Conservation (phyloP, 2,888 invertebrate species). For the Trichogramma dendrolimi region DNA sequence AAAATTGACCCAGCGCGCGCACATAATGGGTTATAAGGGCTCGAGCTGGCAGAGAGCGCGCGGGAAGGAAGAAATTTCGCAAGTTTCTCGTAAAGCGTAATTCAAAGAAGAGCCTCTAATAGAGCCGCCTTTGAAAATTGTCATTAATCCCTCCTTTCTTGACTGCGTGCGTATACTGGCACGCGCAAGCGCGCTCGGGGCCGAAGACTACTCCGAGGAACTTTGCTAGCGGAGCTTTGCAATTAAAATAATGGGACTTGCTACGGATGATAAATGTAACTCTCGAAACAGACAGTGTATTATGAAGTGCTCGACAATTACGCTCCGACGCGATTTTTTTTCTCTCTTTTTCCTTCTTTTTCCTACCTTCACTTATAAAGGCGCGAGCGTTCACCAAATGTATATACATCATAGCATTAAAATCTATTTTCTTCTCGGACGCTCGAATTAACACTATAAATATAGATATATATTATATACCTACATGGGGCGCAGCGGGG, state of each 20-base stretch:
- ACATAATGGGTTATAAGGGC: too few species aligned
- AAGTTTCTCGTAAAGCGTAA: background rate
- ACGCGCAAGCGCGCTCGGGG: background rate
- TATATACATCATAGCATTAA: conserved; percentile 11
- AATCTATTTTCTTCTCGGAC: conserved; percentile 16
- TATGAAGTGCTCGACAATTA: conserved; percentile 17
- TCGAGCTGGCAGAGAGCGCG: too few species aligned
- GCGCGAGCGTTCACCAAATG: background rate
- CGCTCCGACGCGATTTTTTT: background rate
- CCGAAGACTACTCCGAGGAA: conserved; percentile 16
- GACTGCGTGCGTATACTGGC: background rate
- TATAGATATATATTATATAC: background rate
- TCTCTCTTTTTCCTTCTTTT: too few species aligned
- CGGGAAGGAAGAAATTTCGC: too few species aligned
- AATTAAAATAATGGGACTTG: conserved; percentile 24
- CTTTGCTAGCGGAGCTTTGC: conserved; percentile 7
- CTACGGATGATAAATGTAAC: conserved; percentile 17
- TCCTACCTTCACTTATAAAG: too few species aligned
- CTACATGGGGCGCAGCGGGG: too few species aligned
- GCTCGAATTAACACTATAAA: conserved; percentile 12
- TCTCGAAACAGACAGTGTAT: conserved; percentile 14
- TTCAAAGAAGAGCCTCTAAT: conserved; percentile 16
- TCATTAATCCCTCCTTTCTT: conserved; percentile 14
- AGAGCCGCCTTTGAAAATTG: conserved; percentile 16
- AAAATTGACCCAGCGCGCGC: too few species aligned